Evolutionary conservation across 1,140 invertebrate species (phyloP), one percentile per base, ranked within the genome.

Genomic region (Vollenhovia emeryi): DNA sequence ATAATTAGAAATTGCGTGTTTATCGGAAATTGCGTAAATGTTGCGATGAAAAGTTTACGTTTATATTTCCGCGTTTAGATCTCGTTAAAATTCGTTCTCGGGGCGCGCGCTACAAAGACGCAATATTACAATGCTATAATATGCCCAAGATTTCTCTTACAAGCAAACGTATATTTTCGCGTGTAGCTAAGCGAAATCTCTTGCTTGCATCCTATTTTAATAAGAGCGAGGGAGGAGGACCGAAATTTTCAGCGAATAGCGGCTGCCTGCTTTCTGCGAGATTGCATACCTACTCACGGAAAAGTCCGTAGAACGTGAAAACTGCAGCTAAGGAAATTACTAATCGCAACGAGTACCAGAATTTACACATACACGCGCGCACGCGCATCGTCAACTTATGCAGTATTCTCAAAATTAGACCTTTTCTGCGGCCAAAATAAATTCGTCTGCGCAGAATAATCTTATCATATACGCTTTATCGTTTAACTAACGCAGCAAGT

Each of bases 321-420:
- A 82, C 66, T 82, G 68, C 66, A 82, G 78, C 66, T 82, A 82
- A 82, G 66, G 18, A 82, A 82, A 82, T 82, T 82, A 82, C 78
- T 82, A 73, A 82, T 82, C 78, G 78, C 78, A 55, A 57, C 52
- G 66, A 71, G 40, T 59, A 40, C 50, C 21, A 71, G 15, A 80
- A 73, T 50, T 80, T 43, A 9, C 18, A 80, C 64, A 43, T 13
- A 33, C 40, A 40, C 8, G 33, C 50, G n/a, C 18, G 18, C 18
- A 11, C 40, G 27, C n/a, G 18, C 27, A 30, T 4, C 3, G 43
- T 36, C 43, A 57, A 43, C 33, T 45, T n/a, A 8, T 7, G 18
- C 7, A 43, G 18, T 36, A 71, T 69, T 48, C 18, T 18, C n/a
- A 7, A 13, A 73, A 73, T 82, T 73, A 18, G 27, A 45, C 13